Conservation (phyloP, 2,113 vertebrate species). For the Neofelis nebulosa region DNA sequence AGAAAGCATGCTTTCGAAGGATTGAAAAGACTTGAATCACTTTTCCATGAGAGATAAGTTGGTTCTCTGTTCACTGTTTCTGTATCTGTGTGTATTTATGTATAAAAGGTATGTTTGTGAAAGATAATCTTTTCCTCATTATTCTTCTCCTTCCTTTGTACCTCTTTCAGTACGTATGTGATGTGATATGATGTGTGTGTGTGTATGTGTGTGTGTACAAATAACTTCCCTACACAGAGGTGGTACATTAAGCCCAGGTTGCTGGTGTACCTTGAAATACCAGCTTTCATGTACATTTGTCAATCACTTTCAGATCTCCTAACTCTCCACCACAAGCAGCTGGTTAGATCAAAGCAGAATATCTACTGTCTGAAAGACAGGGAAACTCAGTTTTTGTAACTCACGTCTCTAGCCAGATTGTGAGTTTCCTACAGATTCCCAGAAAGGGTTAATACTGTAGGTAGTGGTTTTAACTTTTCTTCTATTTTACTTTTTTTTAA, state of each 20-base stretch:
- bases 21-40: background rate
- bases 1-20: background rate
- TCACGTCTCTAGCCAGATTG: background rate
- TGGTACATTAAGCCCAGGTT: background rate
- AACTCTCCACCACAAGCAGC: background rate
- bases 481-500: background rate
- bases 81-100: background rate
- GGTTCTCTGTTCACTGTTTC: background rate
- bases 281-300: background rate
- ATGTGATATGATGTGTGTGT: background rate
- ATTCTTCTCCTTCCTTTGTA: background rate
- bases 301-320: background rate
- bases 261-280: background rate
- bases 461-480: background rate
- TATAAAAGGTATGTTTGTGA: background rate
- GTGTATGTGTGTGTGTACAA: too few species aligned
- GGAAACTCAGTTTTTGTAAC: background rate
- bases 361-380: background rate
- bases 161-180: background rate
- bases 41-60: background rate
- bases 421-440: background rate
- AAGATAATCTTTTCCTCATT: background rate
- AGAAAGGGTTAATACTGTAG: background rate
- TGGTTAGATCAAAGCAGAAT: constrained; percentile 29
- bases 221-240: background rate